Conservation (phyloP, 2,797 vertebrate genomes). For the Hafferia zeledoni region DNA sequence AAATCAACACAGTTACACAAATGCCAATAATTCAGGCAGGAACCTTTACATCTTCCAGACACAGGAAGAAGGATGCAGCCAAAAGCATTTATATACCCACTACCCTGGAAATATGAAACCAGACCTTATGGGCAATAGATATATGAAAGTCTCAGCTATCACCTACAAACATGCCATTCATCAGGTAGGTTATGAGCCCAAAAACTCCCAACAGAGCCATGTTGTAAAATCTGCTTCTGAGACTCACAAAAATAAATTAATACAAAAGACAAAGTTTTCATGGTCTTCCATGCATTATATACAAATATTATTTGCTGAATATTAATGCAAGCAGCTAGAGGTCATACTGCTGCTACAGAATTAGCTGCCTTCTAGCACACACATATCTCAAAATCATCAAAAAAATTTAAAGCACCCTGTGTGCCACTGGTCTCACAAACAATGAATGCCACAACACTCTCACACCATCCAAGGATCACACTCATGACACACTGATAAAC, state of each 20-base stretch:
- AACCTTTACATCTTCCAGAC: neutral
- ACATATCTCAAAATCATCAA: neutral
- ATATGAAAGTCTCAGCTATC: neutral
- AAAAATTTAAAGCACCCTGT: neutral
- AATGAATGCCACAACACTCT: neutral
- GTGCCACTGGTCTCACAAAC: neutral
- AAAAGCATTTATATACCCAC: neutral
- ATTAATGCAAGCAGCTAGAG: neutral
- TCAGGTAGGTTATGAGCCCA: neutral
- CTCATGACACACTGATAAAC: neutral
- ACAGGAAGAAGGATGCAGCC: neutral
- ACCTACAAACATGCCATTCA: neutral
- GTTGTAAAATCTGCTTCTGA: neutral
- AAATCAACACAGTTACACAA: conserved; percentile 43
- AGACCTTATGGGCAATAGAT: neutral
- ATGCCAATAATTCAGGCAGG: neutral
- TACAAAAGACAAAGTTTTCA: neutral
- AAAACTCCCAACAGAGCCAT: neutral
- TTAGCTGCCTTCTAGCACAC: neutral
- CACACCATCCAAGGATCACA: neutral
- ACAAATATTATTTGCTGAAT: neutral
- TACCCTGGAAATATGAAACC: neutral
- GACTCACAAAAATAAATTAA: neutral
- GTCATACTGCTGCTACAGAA: neutral
- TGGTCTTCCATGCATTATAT: neutral